Percentiles rank a stretch among this genome's conserved stretches.
These are phyloP conservation scores for Echiichthys vipera DNA, from an alignment of 2,797 vertebrate genomes.

Conservation along the genomic window DNA sequence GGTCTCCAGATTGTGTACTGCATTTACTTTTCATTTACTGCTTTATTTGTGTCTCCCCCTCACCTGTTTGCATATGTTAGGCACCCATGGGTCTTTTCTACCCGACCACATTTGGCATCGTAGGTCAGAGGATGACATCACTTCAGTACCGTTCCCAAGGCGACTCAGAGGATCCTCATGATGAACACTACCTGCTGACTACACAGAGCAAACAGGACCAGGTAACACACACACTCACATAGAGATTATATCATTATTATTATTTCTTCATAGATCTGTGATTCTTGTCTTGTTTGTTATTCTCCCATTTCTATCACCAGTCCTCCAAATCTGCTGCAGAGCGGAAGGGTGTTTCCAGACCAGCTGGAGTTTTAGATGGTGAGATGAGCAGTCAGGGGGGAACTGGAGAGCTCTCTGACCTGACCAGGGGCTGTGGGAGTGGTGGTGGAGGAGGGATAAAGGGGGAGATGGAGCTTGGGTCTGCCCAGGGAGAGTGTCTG, in stretches of 20 bases:
- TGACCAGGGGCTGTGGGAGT: conserved; percentile 69
- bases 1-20: not conserved
- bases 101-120: conserved; percentile 95
- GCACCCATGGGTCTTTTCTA: conserved; percentile 98
- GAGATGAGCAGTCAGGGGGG: conserved; percentile 89
- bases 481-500: conserved; percentile 89
- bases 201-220: conserved; percentile 99
- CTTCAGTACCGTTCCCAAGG: conserved; percentile 94
- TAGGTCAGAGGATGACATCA: conserved; percentile 96
- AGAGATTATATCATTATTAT: not conserved
- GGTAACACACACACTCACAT: conserved; percentile 74
- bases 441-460: conserved; percentile 86
- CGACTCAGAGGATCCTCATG: conserved; percentile 94
- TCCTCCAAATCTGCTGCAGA: conserved; percentile 93
- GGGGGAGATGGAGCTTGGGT: conserved; percentile 89
- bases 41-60: not conserved
- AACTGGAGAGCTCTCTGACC: conserved; percentile 76
- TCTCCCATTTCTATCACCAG: conserved; percentile 71
- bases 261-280: not conserved
- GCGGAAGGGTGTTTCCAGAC: conserved; percentile 88
- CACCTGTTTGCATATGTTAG: conserved; percentile 69
- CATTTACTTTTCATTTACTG: not conserved
- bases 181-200: conserved; percentile 95
- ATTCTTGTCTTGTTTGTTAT: not conserved
- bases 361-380: conserved; percentile 87